Evolutionary conservation across 2,888 invertebrate species (phyloP), one percentile per base, ranked within the genome.

Genomic region (Trichacis sp.): DNA sequence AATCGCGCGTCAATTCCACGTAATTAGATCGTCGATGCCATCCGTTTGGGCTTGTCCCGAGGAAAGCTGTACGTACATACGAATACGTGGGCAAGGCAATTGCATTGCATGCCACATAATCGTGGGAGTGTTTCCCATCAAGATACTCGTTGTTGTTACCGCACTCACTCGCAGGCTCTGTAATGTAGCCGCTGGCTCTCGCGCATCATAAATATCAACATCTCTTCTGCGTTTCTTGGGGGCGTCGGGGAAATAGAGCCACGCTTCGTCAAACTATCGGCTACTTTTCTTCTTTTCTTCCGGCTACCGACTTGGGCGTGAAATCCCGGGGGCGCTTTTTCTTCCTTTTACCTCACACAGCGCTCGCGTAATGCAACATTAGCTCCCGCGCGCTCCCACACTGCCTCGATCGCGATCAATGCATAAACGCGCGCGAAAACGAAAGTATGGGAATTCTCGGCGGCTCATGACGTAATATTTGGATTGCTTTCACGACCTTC

Each of bases 91-190:
- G 73, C 74, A 74, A 79, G 75, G 70, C 73, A 72, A 71, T 75
- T 74, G 78, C 76, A 81, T 81, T 77, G 81, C 80, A 80, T 78
- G 81, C 80, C 77, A 74, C 77, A 75, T 79, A 80, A 81, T 80
- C 81, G 81, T 81, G 80, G 80, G 81, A 81, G 79, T 77, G 79
- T 81, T 81, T 80, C 79, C 77, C 80, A 80, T 81, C 80, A 76
- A 78, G 80, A 79, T 78, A 79, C 76, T 75, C 77, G 76, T 78
- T 74, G 73, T n/a, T n/a, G n/a, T 74, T 74, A 77, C 74, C 74
- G 72, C 77, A 71, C 76, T 76, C 75, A 71, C 71, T 72, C 24
- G 8, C 24, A 5, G n/a, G n/a, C n/a, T n/a, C n/a, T n/a, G n/a
- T n/a, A n/a, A n/a, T n/a, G n/a, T n/a, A n/a, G n/a, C 24, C 24